A percentile compares a stretch with the other conserved stretches of the same genome.
Evolutionary conservation across 2,888 invertebrate genomes (phyloP).

Genomic region (Osmoderma eremita): DNA sequence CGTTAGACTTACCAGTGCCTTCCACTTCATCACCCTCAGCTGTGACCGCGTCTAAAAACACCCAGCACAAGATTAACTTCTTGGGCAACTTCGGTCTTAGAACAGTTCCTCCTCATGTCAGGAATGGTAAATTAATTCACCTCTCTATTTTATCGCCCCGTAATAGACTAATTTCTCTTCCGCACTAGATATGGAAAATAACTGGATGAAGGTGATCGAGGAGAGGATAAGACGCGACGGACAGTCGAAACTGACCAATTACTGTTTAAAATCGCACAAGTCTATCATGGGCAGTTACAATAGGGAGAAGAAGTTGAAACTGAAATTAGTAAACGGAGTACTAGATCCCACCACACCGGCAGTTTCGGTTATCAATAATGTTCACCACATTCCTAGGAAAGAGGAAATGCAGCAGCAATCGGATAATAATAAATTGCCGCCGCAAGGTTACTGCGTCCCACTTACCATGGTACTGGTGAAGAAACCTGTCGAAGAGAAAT

Average conservation of each 20-base stretch:
- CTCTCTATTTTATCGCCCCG: not conserved
- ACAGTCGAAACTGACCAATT: slow-evolving; percentile 64
- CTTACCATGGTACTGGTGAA: slow-evolving; percentile 50
- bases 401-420: slow-evolving; percentile 7
- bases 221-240: slow-evolving; percentile 71
- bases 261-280: slow-evolving; percentile 60
- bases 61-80: slow-evolving; percentile 70
- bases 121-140: slow-evolving; percentile 72
- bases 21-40: slow-evolving; percentile 65
- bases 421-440: slow-evolving; percentile 1
- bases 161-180: slow-evolving; percentile 9
- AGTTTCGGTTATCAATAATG: slow-evolving; percentile 17
- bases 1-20: slow-evolving; percentile 66
- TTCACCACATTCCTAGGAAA: slow-evolving; percentile 24
- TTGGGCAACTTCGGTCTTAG: slow-evolving; percentile 69
- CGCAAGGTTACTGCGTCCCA: slow-evolving; percentile 49
- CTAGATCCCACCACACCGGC: slow-evolving; percentile 2
- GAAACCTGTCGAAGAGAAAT: slow-evolving; percentile 37
- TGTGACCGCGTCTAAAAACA: slow-evolving; percentile 64
- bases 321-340: slow-evolving; percentile 8
- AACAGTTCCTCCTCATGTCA: slow-evolving; percentile 66
- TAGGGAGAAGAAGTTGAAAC: slow-evolving; percentile 25
- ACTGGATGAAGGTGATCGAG: slow-evolving; percentile 73
- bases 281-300: slow-evolving; percentile 42
- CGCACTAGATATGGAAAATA: slow-evolving; percentile 66